Evolutionary conservation across 2,888 invertebrate species (phyloP), one percentile per base, ranked within the genome.

Genomic region (Lasioglossum villosulum): DNA sequence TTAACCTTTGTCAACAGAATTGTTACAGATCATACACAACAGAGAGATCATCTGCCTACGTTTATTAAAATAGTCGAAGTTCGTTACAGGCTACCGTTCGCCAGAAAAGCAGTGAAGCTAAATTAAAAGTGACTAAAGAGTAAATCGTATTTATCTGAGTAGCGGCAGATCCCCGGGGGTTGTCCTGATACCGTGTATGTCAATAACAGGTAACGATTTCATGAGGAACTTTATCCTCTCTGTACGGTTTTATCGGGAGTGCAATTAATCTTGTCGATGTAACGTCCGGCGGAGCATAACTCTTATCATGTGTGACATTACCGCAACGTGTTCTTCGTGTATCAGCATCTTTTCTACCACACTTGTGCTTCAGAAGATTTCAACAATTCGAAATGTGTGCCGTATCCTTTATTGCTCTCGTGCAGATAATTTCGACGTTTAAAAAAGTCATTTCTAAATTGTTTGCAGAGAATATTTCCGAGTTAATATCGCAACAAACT

Each of bases 191-290:
- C 70, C 78, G 74, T 75, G 80, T 30, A 80, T 86, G 88, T 88
- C 86, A 83, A 82, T 86, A 84, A 75, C 83, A 78, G 75, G 68
- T 84, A 73, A 88, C 75, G 78, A 84, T 89, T 89, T 83, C 75
- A 82, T 75, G 79, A 75, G 77, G 77, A 90, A 90, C 84, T 89
- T 89, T 84, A 88, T 84, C 74, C 72, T 27, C 30, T 27, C 48
- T 73, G 75, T 68, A 74, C 81, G 72, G 80, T 88, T 88, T 90
- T 89, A 88, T 89, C 90, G 72, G 70, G 59, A 80, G 72, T 75
- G 83, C 90, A 86, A 90, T 89, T 86, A 89, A 89, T 89, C 88
- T 86, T 89, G 86, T 74, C 86, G 84, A 84, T 90, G 78, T 79
- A 86, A 88, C 81, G 80, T 75, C 80, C 86, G 48, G 52, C 71